phyloP scores from a whole-genome alignment of 2,113 vertebrate species.

The Montifringilla adamsi region DNA sequence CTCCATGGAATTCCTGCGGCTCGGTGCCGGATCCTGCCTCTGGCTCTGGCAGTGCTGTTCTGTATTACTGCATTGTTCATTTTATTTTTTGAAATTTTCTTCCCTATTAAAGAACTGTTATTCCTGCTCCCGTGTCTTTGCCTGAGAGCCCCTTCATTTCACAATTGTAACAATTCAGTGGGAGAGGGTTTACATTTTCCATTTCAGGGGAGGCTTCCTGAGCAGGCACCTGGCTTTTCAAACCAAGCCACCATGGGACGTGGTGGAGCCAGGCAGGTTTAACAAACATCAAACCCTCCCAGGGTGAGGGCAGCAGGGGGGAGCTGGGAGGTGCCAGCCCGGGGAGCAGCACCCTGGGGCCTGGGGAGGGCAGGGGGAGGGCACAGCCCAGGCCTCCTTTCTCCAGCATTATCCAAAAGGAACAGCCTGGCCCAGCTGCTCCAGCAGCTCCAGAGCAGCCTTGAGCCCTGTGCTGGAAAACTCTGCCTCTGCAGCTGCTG shows the following conservation, averaged over 20 bases:
- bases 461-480: accelerated
- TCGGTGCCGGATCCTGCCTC: not conserved
- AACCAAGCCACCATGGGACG: accelerated
- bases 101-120: too few relatives aligned
- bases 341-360: accelerated
- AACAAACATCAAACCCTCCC: not conserved
- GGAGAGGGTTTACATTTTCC: not conserved
- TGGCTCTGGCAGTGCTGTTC: not conserved
- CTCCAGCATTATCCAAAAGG: accelerated
- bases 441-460: accelerated
- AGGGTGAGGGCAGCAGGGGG: not conserved
- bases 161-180: not conserved
- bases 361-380: not conserved
- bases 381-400: accelerated
- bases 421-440: not conserved
- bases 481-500: not conserved
- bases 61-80: not conserved
- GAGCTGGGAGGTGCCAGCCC: not conserved
- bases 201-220: not conserved
- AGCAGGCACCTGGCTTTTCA: not conserved
- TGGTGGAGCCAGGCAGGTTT: not conserved
- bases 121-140: too few relatives aligned
- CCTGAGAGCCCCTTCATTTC: not conserved
- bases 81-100: too few relatives aligned
- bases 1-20: not conserved